A percentile compares a stretch with the other conserved stretches of the same genome.
phyloP scores from a whole-genome alignment of 1,140 invertebrate genomes.

The Aphaenogaster rudis region DNA sequence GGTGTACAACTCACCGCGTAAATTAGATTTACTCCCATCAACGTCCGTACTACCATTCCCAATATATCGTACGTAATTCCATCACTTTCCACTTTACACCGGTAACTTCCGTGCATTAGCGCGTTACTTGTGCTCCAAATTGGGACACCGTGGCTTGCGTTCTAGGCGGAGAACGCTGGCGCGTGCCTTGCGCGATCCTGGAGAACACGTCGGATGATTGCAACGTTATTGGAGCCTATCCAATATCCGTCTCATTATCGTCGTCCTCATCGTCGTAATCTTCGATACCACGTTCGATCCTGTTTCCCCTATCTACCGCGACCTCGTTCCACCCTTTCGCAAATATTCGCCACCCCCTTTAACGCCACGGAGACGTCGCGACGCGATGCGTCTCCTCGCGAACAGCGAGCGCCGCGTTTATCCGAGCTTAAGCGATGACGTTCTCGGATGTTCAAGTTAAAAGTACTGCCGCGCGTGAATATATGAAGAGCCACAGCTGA shows the following conservation, averaged over 20 bases:
- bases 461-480: constrained; percentile 22
- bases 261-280: constrained; percentile 28
- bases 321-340: neutral
- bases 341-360: constrained; percentile 16
- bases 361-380: neutral
- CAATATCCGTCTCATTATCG: constrained; percentile 64
- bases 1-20: constrained; percentile 12
- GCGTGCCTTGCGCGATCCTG: constrained; percentile 35
- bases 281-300: constrained; percentile 73
- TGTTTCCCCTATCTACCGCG: constrained; percentile 52
- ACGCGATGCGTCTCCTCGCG: neutral
- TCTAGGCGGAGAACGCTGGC: constrained; percentile 37
- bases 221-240: constrained; percentile 75
- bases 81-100: constrained; percentile 48
- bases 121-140: constrained; percentile 46
- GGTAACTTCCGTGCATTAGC: constrained; percentile 46
- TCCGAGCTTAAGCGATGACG: constrained; percentile 36
- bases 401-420: constrained; percentile 26
- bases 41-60: constrained; percentile 5
- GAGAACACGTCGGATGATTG: constrained; percentile 71
- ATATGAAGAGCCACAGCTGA: constrained; percentile 21
- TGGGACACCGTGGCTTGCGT: constrained; percentile 43
- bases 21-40: constrained; percentile 38
- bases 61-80: constrained; percentile 43
- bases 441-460: constrained; percentile 43